Conservation (phyloP, 2,888 invertebrate genomes). For the Pammene aurita region DNA sequence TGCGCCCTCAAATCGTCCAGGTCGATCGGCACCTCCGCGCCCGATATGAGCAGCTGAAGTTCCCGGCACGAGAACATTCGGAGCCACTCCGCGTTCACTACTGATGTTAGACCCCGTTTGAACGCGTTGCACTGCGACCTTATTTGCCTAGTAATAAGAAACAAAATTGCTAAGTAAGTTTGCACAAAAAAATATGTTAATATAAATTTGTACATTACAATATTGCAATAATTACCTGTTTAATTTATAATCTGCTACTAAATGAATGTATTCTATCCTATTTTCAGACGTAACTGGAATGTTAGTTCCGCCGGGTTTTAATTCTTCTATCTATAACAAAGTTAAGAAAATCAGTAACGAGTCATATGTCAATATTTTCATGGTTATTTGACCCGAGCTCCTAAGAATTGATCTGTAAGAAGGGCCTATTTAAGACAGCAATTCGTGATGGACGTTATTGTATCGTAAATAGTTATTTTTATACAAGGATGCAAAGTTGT, state of each 20-base stretch:
- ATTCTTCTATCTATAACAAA: slow-evolving; percentile 88
- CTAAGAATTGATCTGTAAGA: too few species aligned
- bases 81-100: slow-evolving; percentile 96
- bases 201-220: not conserved
- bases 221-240: slow-evolving; percentile 84
- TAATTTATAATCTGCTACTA: slow-evolving; percentile 97
- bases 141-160: slow-evolving; percentile 84
- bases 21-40: slow-evolving; percentile 97
- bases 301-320: slow-evolving; percentile 95
- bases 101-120: slow-evolving; percentile 94
- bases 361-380: too few species aligned
- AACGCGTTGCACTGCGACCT: slow-evolving; percentile 94
- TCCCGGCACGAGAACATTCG: slow-evolving; percentile 96
- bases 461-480: too few species aligned
- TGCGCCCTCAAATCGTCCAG: slow-evolving; percentile 92
- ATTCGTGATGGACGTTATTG: too few species aligned
- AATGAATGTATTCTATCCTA: slow-evolving; percentile 97
- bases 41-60: slow-evolving; percentile 97
- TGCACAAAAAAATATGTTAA: too few species aligned
- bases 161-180: not conserved
- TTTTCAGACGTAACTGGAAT: slow-evolving; percentile 96
- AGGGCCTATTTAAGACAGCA: too few species aligned
- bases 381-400: too few species aligned
- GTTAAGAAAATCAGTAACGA: not conserved
- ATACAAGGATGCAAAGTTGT: too few species aligned